Base-by-base conservation (phyloP, 2,888 invertebrate genomes). In the Napeogenes inachia region DNA sequence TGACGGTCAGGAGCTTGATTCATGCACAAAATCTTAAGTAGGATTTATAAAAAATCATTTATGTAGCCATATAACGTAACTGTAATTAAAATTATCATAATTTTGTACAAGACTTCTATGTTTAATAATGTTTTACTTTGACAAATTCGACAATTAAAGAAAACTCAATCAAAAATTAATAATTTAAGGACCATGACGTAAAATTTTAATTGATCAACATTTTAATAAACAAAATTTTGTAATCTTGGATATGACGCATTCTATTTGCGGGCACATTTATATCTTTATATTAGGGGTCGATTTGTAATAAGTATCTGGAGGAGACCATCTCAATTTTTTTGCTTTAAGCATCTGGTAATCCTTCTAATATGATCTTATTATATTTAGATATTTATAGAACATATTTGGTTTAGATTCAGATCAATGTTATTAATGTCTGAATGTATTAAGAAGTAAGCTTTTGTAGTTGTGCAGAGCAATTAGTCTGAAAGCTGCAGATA, bases 181-280 rank as follows among this genome's bases (percentile, higher is more conserved):
- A 83, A 79, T 75, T 72, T 70, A 75, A 74, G 79, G 84, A 86
- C 87, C 88, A 88, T 87, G 87, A 87, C 88, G 79, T 75, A 75
- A 74, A 72, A 68, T 69, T 73, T 75, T 79, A 79, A 81, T 84
- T 86, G 88, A 89, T 89, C 89, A 89, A 89, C 89, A 88, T 89
- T 89, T 87, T 87, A 68, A 66, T 60, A 65, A 66, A 65, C 53
- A 57, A 67, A 66, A 62, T 69, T 74, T 74, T 73, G 69, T 73
- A 73, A 72, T 70, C 69, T 71, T 72, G 70, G 67, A 69, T 63
- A 68, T 65, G 66, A 66, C 56, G 66, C 67, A 70, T 71, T 65
- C 67, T 68, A 60, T 68, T 64, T 64, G 69, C 70, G 69, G 65
- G 68, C 66, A 71, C 66, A 70, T 68, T 68, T 72, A 65, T 73